A percentile compares a stretch with the other conserved stretches of the same genome.
These are phyloP conservation scores for Dallia pectoralis DNA, from an alignment of 2,797 vertebrate genomes.

Conservation along the genomic window DNA sequence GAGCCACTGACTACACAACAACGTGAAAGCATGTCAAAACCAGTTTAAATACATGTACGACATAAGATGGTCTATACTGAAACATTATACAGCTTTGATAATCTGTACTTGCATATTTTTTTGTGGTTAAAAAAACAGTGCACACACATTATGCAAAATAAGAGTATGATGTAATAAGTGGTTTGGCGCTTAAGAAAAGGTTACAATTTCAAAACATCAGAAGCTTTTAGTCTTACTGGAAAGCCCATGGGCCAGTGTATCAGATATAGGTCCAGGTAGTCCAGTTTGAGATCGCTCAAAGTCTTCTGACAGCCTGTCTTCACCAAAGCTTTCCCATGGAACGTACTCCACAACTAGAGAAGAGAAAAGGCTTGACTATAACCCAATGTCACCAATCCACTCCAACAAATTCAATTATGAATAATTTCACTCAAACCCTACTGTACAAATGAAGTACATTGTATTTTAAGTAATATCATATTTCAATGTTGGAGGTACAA, in stretches of 20 bases:
- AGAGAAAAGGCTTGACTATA: conserved; percentile 4
- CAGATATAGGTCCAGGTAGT: conserved; percentile 89
- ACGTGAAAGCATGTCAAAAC: too few relatives aligned
- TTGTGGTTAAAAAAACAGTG: too few relatives aligned
- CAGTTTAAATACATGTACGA: neutral
- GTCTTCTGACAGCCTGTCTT: conserved; percentile 82
- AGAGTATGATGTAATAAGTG: neutral
- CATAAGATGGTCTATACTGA: too few relatives aligned
- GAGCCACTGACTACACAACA: too few relatives aligned
- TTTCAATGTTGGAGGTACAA: neutral
- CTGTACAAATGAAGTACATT: too few relatives aligned
- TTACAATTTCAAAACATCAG: too few relatives aligned
- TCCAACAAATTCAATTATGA: neutral
- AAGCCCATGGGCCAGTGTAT: conserved; percentile 84
- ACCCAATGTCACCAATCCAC: neutral
- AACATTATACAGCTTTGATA: too few relatives aligned
- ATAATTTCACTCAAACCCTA: neutral
- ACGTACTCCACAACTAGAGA: conserved; percentile 85
- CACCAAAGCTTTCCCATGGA: conserved; percentile 80
- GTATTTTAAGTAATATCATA: too few relatives aligned
- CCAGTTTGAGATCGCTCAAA: conserved; percentile 77
- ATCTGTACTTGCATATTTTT: too few relatives aligned
- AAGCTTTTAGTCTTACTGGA: conserved; percentile 69
- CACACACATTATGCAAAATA: too few relatives aligned
- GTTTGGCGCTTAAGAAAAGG: too few relatives aligned